Evolutionary conservation across 92 coral and sea anemone genomes (phyloP).

Genomic region (Heliopora coerulea): DNA sequence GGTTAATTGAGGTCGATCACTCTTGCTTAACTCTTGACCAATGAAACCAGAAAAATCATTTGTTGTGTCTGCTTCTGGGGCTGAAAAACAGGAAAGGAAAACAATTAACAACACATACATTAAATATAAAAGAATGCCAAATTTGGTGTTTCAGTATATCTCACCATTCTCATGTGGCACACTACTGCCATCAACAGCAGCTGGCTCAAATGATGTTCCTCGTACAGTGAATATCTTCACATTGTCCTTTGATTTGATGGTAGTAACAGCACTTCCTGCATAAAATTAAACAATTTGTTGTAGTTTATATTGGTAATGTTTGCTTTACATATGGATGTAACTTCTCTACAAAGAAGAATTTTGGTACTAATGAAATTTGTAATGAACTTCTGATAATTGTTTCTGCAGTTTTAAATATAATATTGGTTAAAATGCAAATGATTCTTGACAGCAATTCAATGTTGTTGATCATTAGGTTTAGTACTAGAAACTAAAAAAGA

Average conservation of each 20-base stretch:
- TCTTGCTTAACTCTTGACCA: constrained; percentile 76
- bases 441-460: no score
- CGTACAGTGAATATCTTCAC: constrained; percentile 84
- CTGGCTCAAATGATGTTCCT: constrained; percentile 93
- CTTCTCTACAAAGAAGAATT: no score
- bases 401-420: no score
- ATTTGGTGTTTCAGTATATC: not conserved
- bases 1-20: constrained; percentile 94
- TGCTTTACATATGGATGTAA: no score
- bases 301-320: no score
- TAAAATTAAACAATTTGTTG: not conserved
- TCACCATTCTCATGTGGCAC: constrained; percentile 78
- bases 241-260: constrained; percentile 79
- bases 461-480: no score
- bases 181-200: constrained; percentile 70
- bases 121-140: not conserved
- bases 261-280: constrained; percentile 92
- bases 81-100: constrained; percentile 14
- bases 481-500: no score
- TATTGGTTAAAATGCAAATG: no score
- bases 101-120: not conserved
- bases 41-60: constrained; percentile 86
- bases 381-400: no score
- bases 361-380: no score
- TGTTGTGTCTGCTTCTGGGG: constrained; percentile 81